Conservation (phyloP, 2,113 vertebrate genomes). For the Alosa alosa region DNA sequence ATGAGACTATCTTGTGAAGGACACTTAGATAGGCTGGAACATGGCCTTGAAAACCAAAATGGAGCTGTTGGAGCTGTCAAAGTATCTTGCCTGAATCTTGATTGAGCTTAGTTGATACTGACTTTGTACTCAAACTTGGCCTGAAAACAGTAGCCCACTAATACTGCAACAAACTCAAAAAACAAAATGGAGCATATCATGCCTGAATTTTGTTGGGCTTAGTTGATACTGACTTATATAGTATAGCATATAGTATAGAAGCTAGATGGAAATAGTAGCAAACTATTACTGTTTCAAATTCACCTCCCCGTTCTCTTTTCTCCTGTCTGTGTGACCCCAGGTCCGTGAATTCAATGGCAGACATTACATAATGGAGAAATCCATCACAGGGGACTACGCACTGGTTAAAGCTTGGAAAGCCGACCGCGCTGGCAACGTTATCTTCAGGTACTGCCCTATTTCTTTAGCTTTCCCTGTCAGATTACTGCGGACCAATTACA, state of each 20-base stretch:
- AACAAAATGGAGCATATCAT: no score
- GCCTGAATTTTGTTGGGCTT: no score
- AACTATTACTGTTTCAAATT: neutral
- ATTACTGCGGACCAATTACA: neutral
- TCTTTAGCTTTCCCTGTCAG: neutral
- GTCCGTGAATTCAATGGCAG: constrained; percentile 87
- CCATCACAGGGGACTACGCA: constrained; percentile 93
- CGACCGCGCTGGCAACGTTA: constrained; percentile 88
- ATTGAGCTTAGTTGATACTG: neutral
- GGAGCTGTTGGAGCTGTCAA: neutral
- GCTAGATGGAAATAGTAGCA: neutral
- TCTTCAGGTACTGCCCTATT: constrained; percentile 84
- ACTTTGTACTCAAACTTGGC: neutral
- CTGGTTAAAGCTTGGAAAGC: constrained; percentile 97
- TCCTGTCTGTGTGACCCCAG: constrained; percentile 63
- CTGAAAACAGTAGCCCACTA: neutral
- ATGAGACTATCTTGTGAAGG: neutral
- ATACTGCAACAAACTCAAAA: neutral
- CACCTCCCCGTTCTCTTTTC: neutral
- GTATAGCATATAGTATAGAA: neutral
- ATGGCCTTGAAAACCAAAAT: neutral
- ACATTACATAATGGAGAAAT: constrained; percentile 89
- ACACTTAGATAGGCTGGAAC: neutral
- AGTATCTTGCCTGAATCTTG: neutral
- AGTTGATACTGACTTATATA: no score